A percentile compares a stretch with the other conserved stretches of the same genome.
These are phyloP conservation scores for Neoniphon sammara DNA, from an alignment of 2,797 vertebrate species.

Conservation along the genomic window DNA sequence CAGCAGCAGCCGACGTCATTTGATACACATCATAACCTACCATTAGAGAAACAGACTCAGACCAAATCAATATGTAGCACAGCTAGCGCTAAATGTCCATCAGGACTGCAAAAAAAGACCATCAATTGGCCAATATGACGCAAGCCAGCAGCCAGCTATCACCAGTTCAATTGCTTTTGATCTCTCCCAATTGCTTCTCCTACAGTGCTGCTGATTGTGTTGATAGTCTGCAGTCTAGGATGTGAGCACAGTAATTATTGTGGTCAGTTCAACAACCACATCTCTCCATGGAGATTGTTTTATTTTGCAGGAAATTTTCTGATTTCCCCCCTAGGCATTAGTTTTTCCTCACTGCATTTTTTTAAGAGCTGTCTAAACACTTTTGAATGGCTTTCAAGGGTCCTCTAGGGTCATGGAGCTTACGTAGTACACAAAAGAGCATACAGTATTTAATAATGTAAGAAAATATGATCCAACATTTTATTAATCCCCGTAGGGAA, in stretches of 20 bases:
- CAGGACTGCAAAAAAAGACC: background rate
- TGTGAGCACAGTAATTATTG: background rate
- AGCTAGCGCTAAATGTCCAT: background rate
- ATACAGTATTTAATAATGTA: constrained; percentile 51
- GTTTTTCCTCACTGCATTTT: background rate
- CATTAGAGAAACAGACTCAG: constrained; percentile 34
- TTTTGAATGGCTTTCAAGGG: constrained; percentile 13
- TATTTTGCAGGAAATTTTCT: background rate
- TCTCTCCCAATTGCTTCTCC: constrained; percentile 11
- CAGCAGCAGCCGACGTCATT: constrained; percentile 51
- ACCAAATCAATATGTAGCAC: constrained; percentile 55
- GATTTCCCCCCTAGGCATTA: background rate
- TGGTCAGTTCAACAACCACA: background rate
- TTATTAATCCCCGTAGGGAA: constrained; percentile 41
- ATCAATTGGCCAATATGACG: constrained; percentile 22
- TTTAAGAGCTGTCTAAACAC: constrained; percentile 25
- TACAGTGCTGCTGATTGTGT: constrained; percentile 28
- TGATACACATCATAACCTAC: constrained; percentile 60
- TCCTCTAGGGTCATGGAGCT: background rate
- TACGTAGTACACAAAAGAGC: constrained; percentile 22
- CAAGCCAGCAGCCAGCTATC: constrained; percentile 3
- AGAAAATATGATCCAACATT: constrained; percentile 47
- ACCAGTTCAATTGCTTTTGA: constrained; percentile 15
- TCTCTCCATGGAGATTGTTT: background rate
- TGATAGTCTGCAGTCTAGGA: background rate